A percentile compares a stretch with the other conserved stretches of the same genome.
phyloP scores from a whole-genome alignment of 2,113 vertebrate genomes.

The Chionomys nivalis region DNA sequence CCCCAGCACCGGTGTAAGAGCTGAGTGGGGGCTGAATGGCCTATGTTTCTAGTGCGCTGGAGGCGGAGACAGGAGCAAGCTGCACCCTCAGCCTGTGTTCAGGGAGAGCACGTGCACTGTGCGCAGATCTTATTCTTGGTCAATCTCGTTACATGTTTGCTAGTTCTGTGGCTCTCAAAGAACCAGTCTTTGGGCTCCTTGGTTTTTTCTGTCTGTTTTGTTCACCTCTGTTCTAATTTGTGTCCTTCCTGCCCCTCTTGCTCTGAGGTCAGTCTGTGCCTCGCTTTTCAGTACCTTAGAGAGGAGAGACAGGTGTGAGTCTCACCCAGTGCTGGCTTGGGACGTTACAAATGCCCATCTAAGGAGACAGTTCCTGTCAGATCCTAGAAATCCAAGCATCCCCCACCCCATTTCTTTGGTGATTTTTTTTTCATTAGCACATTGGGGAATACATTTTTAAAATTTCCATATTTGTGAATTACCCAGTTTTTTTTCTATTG shows the following conservation, averaged over 20 bases:
- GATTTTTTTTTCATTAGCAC: neutral
- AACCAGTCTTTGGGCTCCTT: neutral
- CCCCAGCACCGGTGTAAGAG: neutral
- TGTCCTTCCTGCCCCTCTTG: neutral
- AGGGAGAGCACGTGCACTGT: neutral
- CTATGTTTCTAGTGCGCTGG: neutral
- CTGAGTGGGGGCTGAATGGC: neutral
- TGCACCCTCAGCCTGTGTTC: neutral
- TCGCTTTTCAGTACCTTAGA: neutral
- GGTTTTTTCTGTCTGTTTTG: neutral
- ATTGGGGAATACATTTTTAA: neutral
- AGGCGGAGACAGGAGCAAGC: neutral
- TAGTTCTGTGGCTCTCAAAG: neutral
- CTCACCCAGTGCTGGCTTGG: neutral
- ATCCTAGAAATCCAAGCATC: neutral
- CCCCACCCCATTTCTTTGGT: neutral
- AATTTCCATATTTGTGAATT: constrained; percentile 2
- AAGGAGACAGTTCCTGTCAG: neutral
- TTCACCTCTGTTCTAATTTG: neutral
- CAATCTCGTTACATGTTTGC: neutral
- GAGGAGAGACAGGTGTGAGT: neutral
- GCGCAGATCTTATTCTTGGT: neutral
- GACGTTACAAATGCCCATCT: neutral
- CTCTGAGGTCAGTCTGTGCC: neutral
- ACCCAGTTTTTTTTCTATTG: neutral